Percentiles rank a stretch among this genome's conserved stretches.
These are phyloP conservation scores for Addax nasomaculatus DNA, from an alignment of 2,113 vertebrate species.

Conservation along the genomic window DNA sequence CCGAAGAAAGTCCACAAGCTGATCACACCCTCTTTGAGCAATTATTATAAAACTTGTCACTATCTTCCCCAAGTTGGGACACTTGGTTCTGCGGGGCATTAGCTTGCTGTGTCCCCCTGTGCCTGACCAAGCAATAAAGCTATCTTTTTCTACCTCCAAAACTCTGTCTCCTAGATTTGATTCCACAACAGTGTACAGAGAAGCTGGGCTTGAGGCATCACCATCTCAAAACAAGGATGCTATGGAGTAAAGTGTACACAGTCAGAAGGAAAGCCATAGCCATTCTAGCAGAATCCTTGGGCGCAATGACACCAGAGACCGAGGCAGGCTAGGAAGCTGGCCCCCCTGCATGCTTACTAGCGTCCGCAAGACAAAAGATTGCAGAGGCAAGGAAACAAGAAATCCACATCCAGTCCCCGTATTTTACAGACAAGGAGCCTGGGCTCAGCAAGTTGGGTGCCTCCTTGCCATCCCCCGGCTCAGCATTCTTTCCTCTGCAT, in stretches of 20 bases:
- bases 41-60: neutral
- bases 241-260: neutral
- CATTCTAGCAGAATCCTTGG: neutral
- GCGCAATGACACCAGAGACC: neutral
- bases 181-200: neutral
- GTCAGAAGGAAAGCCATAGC: neutral
- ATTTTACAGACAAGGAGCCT: neutral
- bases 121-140: neutral
- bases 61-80: neutral
- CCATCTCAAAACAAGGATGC: neutral
- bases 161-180: neutral
- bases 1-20: neutral
- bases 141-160: neutral
- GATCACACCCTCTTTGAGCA: neutral
- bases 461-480: neutral
- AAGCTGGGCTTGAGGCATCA: neutral
- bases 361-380: neutral
- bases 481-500: neutral
- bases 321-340: neutral
- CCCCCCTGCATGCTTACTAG: fast-evolving
- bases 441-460: neutral
- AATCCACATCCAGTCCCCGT: neutral
- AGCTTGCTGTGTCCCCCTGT: neutral
- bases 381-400: neutral
- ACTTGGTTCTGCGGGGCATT: neutral